Base-by-base conservation (phyloP, 2,113 vertebrate genomes). In the Nipponia nippon region DNA sequence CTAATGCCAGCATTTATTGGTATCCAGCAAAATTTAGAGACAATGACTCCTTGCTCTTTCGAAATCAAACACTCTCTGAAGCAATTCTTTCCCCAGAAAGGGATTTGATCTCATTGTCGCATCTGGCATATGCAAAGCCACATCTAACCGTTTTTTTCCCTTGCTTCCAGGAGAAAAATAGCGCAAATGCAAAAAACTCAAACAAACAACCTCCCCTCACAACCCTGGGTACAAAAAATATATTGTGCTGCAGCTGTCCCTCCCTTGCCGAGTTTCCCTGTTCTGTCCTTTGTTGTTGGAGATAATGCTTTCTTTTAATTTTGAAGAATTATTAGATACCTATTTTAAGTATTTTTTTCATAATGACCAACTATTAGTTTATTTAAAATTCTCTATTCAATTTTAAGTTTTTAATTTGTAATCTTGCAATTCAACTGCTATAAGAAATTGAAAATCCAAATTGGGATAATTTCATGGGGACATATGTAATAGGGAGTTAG, bases 1-100 rank as follows among this genome's bases (percentile, higher is more conserved):
- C 78, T 90, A 93, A 93, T 97, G 90, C 92, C 95, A 94, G 93
- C 92, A 95, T 90, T 92, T 94, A 89, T 40, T n/a, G 34, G 86
- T 87, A 78, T 92, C 93, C 91, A 90, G 71, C 38, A 93, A 92
- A 89, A 69, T 47, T 52, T 34, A 62, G 80, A 96, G 94, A 96
- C 80, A 95, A 90, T 70, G 84, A 95, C 34, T 89, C 58, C 52
- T 87, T 89, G 71, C 71, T 96, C 83, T 93, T 94, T 83, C 62
- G 84, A 96, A 96, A 78, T 92, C 77, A 94, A 93, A 71, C 77
- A 67, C 83, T 89, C 75, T 58, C 83, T 93, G 88, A 94, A 96
- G 93, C 42, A 96, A 66, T 78, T 87, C 86, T 95, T 96, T 92
- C 50, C 77, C 40, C 86, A 94, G 82, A 88, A 83, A 73, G 19